Evolutionary conservation across 2,888 invertebrate species (phyloP).

Genomic region (Acanthosoma haemorrhoidale): DNA sequence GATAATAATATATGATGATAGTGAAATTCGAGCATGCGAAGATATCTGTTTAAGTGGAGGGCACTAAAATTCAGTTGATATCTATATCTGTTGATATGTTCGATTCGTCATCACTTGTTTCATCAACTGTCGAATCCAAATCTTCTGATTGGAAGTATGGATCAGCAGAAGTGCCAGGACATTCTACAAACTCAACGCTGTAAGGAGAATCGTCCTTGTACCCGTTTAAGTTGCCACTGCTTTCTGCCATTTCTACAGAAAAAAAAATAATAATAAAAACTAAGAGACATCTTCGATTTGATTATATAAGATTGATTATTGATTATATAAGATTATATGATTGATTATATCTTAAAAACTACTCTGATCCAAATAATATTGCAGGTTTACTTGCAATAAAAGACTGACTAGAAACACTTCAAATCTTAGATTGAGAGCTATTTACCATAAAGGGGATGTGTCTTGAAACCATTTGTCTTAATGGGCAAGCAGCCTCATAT

Average conservation of each 20-base stretch:
- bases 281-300: background rate
- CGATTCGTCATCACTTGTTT: slow-evolving; percentile 40
- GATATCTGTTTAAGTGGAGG: background rate
- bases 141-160: slow-evolving; percentile 22
- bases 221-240: background rate
- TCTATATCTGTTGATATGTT: slow-evolving; percentile 41
- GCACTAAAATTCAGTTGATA: background rate
- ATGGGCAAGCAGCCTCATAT: too few species aligned
- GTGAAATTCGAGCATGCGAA: background rate
- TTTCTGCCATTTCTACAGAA: slow-evolving; percentile 30
- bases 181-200: slow-evolving; percentile 14
- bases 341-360: too few species aligned
- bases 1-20: too few species aligned
- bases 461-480: too few species aligned
- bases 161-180: slow-evolving; percentile 33
- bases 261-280: background rate
- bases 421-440: too few species aligned
- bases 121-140: slow-evolving; percentile 30
- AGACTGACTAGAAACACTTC: too few species aligned
- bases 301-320: too few species aligned
- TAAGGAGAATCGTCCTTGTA: slow-evolving; percentile 10
- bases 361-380: too few species aligned
- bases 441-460: too few species aligned
- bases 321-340: too few species aligned
- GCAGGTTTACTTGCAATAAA: too few species aligned